A percentile compares a stretch with the other conserved stretches of the same genome.
These are phyloP conservation scores for Drosophila asahinai DNA, from an alignment of 1,140 invertebrate genomes.

Conservation along the genomic window DNA sequence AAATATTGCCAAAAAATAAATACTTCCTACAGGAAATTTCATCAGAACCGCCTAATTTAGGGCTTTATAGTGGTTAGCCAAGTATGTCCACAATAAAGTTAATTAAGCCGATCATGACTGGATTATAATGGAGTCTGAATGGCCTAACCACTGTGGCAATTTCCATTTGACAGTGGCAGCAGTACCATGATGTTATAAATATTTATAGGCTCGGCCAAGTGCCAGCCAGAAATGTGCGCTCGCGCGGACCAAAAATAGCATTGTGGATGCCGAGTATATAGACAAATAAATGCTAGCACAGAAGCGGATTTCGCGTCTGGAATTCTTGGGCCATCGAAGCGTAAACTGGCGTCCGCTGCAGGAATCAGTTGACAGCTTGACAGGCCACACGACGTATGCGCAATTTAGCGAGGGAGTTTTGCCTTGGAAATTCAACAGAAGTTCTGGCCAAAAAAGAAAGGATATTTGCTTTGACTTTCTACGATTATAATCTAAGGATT, in stretches of 20 bases:
- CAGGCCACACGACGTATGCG: constrained; percentile 45
- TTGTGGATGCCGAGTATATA: constrained; percentile 37
- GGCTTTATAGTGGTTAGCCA: constrained; percentile 5
- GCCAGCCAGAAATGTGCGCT: constrained; percentile 52
- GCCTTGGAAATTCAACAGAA: neutral
- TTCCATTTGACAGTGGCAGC: constrained; percentile 25
- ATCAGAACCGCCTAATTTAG: constrained; percentile 18
- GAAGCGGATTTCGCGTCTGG: constrained; percentile 43
- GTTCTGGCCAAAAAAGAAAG: neutral
- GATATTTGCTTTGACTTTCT: neutral
- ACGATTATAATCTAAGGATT: neutral
- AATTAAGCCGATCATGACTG: constrained; percentile 48
- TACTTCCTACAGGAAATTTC: constrained; percentile 5
- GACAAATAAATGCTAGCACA: constrained; percentile 14
- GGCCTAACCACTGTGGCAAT: constrained; percentile 22
- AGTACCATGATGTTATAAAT: constrained; percentile 52
- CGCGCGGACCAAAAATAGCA: constrained; percentile 51
- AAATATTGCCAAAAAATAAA: constrained; percentile 19
- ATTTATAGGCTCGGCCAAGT: constrained; percentile 60
- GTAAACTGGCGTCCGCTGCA: constrained; percentile 43
- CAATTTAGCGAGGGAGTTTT: constrained; percentile 35
- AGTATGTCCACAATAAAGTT: constrained; percentile 28
- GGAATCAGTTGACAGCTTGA: constrained; percentile 58
- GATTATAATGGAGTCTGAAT: constrained; percentile 41
- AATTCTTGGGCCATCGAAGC: constrained; percentile 57